A percentile compares a stretch with the other conserved stretches of the same genome.
Conservation (phyloP, 2,113 vertebrate species). For the Pungitius pungitius region DNA sequence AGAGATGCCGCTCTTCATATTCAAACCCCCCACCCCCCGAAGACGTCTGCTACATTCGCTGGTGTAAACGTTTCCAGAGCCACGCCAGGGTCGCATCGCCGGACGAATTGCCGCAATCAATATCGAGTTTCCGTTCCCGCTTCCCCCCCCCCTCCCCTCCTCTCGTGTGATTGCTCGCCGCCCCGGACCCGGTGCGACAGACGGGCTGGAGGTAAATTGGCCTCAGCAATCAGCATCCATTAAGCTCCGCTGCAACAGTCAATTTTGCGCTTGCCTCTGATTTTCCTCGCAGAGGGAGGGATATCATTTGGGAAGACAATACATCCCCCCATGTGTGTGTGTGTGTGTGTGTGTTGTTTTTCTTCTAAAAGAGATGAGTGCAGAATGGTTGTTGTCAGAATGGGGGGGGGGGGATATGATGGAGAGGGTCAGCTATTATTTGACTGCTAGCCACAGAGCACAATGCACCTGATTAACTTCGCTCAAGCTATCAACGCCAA, state of each 20-base stretch:
- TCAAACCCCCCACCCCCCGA: too few species aligned
- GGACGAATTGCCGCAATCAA: slow-evolving; percentile 58
- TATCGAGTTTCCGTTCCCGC: slow-evolving; percentile 32
- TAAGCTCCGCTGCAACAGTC: slow-evolving; percentile 21
- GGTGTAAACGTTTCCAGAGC: slow-evolving; percentile 56
- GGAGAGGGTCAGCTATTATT: not conserved
- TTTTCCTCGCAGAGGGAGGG: slow-evolving; percentile 16
- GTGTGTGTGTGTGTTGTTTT: not conserved
- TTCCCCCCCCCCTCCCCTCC: slow-evolving; percentile 1
- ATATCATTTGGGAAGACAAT: slow-evolving; percentile 24
- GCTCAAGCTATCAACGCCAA: slow-evolving; percentile 5
- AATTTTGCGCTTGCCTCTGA: slow-evolving; percentile 22
- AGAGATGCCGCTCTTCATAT: slow-evolving; percentile 25
- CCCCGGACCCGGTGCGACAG: slow-evolving; percentile 4
- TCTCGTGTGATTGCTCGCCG: slow-evolving; percentile 21
- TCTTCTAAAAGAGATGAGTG: slow-evolving; percentile 12
- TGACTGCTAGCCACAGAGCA: not conserved
- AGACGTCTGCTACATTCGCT: slow-evolving; percentile 16
- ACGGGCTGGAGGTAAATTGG: slow-evolving; percentile 39
- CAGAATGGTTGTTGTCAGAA: not conserved
- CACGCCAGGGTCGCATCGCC: not conserved
- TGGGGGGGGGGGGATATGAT: not conserved
- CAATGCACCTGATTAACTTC: not conserved
- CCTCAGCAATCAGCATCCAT: slow-evolving; percentile 53
- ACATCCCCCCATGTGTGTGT: too few species aligned